Base-by-base conservation (phyloP, 2,888 invertebrate species). In the Melipona bicolor region DNA sequence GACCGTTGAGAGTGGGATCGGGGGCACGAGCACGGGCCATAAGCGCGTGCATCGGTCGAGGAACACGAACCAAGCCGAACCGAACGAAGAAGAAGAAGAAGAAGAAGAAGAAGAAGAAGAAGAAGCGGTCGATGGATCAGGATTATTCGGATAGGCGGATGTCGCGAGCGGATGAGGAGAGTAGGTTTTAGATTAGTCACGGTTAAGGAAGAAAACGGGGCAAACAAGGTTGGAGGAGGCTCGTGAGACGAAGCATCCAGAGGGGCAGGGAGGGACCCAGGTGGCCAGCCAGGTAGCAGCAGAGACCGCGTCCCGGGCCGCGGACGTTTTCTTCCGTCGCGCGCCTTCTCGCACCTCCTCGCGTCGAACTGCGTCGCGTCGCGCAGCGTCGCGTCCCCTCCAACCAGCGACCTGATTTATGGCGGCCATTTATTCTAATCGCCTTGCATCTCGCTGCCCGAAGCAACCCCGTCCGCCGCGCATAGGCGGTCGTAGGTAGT, bases 391-490 rank as follows among this genome's bases (percentile, higher is more conserved):
- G 81, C 82, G 83, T 54, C 83, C 76, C 61, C 43, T 79, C 91
- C 92, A 92, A 93, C 93, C 90, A 92, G 93, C 89, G 86, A 87
- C 86, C 92, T 93, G 93, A 93, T 93, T 93, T 93, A 93, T 93
- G 87, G 90, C 88, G 90, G 91, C 92, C 93, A 93, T 93, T 93
- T 92, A 92, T 93, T 93, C 93, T 93, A 93, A 93, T 93, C 93
- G 93, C 92, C 92, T 90, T 90, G 92, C 88, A 92, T 93, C 93
- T 93, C 91, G 87, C 79, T 62, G 84, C 84, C 71, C 77, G 79
- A 11, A 79, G 83, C 83, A 80, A 79, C 84, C 84, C 85, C 83
- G 78, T 91, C 90, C 88, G 43, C 75, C 76, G 69, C 50, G 61
- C 43, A 43, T 43, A 43, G 43, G 43, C 43, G 43, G 9, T 43